Base-by-base conservation (phyloP, 2,113 vertebrate species). In the Butorides virescens region DNA sequence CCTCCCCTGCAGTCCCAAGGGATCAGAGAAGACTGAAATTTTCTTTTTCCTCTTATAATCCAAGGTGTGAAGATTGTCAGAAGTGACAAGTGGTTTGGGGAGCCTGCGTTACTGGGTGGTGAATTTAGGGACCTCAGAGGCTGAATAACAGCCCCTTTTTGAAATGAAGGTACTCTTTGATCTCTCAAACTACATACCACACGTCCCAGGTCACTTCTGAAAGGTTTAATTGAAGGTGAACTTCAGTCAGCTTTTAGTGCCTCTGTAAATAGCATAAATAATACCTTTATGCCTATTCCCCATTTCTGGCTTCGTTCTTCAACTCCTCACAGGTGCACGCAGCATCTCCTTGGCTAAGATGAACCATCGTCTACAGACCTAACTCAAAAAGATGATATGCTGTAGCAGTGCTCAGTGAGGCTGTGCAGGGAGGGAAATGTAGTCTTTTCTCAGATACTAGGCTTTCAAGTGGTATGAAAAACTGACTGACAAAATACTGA, bases 1-100 rank as follows among this genome's bases (percentile, higher is more conserved):
- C 67, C 14, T 90, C 46, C 46, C 49, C 56, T 3, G 11, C n/a
- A 36, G 59, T 83, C 92, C 50, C 86, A 70, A 76, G 67, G 70
- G 88, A 81, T 86, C 59, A 42, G 42, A 86, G 50, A 88, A 88
- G 85, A 76, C 58, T 71, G 78, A 88, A 82, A 86, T 92, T 50
- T 59, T 77, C 66, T 46, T 90, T 91, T 87, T 82, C 71, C 55
- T 79, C 30, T 59, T 71, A 39, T 49, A 91, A 93, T 78, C 79
- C 77, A 70, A 88, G 58, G 86, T 93, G 90, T 88, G 88, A 93
- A 93, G 62, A 52, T 66, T 92, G 62, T 93, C 82, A 92, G 74
- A 83, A 90, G 73, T 94, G 95, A 91, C 49, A 78, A 71, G 89
- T 77, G 67, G 62, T 62, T 58, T 90, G 55, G 71, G 80, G 74